Percentiles rank a stretch among this genome's conserved stretches.
These are phyloP conservation scores for Limosa lapponica DNA, from an alignment of 2,797 vertebrate species.

Conservation along the genomic window DNA sequence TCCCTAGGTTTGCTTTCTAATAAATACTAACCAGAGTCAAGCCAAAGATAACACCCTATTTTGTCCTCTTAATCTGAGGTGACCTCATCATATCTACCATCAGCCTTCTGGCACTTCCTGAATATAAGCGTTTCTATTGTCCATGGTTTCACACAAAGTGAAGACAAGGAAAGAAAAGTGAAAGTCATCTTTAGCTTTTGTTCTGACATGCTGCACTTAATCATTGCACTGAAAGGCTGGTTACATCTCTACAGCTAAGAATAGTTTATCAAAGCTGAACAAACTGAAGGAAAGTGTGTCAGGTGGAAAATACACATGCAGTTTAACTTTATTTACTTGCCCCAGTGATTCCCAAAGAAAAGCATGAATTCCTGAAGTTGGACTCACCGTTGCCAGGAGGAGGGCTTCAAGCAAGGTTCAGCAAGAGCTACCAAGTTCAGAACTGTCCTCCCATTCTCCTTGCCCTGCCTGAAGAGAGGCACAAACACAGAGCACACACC, in stretches of 20 bases:
- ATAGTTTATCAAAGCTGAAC: not conserved
- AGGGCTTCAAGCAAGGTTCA: not conserved
- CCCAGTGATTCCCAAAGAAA: slow-evolving; percentile 8
- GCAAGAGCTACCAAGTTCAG: slow-evolving; percentile 3
- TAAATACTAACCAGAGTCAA: slow-evolving; percentile 57
- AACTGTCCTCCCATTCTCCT: not conserved
- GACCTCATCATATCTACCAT: slow-evolving; percentile 29
- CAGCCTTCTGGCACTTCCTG: slow-evolving; percentile 42
- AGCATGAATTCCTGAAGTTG: not conserved
- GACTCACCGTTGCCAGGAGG: not conserved
- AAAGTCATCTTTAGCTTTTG: slow-evolving; percentile 23
- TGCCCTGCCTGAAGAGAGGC: not conserved
- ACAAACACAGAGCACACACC: not conserved
- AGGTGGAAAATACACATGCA: not conserved
- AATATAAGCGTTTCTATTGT: not conserved
- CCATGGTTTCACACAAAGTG: not conserved
- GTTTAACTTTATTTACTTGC: slow-evolving; percentile 6
- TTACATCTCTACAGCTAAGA: not conserved
- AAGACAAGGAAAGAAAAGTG: slow-evolving; percentile 2
- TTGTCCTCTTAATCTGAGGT: slow-evolving; percentile 47
- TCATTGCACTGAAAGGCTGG: not conserved
- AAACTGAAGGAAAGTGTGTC: not conserved
- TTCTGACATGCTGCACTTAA: not conserved
- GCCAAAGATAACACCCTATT: slow-evolving; percentile 45
- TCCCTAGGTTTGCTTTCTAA: slow-evolving; percentile 50